phyloP scores from a whole-genome alignment of 2,797 vertebrate genomes.

The Poeciliopsis paucimaculata region DNA sequence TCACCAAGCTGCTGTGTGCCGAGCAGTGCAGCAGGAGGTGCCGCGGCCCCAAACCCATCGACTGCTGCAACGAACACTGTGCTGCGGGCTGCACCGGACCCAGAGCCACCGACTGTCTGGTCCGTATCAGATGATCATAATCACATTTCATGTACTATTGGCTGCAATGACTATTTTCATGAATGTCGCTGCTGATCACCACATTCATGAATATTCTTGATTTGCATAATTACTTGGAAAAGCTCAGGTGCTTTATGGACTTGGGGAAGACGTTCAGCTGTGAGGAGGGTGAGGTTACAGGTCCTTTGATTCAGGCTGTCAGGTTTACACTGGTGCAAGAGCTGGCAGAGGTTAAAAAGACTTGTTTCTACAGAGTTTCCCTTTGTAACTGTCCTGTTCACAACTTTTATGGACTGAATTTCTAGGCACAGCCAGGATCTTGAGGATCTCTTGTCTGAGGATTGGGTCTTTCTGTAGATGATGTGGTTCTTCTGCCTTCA shows the following conservation, averaged over 20 bases:
- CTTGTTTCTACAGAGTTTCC: not conserved
- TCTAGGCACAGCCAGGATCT: not conserved
- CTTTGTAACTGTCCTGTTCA: not conserved
- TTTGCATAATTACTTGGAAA: not conserved
- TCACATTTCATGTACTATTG: not conserved
- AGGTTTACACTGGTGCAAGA: not conserved
- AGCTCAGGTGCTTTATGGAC: not conserved
- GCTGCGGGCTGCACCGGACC: conserved; percentile 91
- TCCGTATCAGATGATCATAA: conserved; percentile 57
- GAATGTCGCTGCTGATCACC: not conserved
- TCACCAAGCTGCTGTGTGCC: conserved; percentile 89
- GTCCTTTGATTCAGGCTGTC: not conserved
- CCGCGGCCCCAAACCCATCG: conserved; percentile 84
- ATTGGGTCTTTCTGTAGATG: not conserved
- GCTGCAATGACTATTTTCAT: not conserved
- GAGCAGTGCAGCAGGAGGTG: conserved; percentile 91
- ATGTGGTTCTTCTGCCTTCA: not conserved
- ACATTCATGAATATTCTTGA: not conserved
- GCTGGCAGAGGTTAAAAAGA: not conserved
- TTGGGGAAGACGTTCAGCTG: not conserved
- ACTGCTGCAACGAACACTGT: conserved; percentile 94
- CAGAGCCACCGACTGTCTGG: conserved; percentile 89
- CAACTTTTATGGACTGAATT: not conserved
- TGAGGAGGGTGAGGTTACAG: not conserved
- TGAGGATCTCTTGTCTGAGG: not conserved